A percentile compares a stretch with the other conserved stretches of the same genome.
Conservation (phyloP, 2,888 invertebrate genomes). For the Cyclophora punctaria region DNA sequence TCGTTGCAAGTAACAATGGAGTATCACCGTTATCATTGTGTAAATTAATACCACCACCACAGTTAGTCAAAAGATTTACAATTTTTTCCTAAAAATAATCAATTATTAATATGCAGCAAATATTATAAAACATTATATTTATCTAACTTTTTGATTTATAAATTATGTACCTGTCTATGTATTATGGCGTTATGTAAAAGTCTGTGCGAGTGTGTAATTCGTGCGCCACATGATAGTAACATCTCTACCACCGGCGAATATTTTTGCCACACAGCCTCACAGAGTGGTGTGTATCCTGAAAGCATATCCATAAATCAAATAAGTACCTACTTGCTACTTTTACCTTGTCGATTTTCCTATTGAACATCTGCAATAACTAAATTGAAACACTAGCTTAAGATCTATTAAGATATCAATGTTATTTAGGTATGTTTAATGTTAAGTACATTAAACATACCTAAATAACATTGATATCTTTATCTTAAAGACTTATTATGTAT, state of each 20-base stretch:
- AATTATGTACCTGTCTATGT: constrained; percentile 66
- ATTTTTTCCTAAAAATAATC: constrained; percentile 58
- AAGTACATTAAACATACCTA: neutral
- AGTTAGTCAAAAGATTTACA: constrained; percentile 66
- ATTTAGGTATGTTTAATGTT: too few relatives aligned
- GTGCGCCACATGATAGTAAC: constrained; percentile 78
- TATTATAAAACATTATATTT: neutral
- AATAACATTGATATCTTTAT: neutral
- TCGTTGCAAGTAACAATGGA: constrained; percentile 77
- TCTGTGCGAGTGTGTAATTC: constrained; percentile 81
- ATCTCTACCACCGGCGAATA: constrained; percentile 73
- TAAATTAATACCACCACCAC: constrained; percentile 77
- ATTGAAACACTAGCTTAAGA: too few relatives aligned
- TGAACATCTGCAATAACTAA: too few relatives aligned
- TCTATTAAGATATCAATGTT: too few relatives aligned
- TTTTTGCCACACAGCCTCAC: constrained; percentile 81
- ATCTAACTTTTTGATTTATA: neutral
- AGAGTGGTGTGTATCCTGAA: constrained; percentile 79
- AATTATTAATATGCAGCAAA: neutral
- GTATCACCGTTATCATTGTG: constrained; percentile 80
- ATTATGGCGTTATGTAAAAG: constrained; percentile 80
- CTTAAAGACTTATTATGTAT: too few relatives aligned
- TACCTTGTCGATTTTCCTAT: too few relatives aligned
- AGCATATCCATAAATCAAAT: constrained; percentile 5
- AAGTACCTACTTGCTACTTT: too few relatives aligned